Evolutionary conservation across 2,888 invertebrate species (phyloP).

Genomic region (Gasteruption jaculator): DNA sequence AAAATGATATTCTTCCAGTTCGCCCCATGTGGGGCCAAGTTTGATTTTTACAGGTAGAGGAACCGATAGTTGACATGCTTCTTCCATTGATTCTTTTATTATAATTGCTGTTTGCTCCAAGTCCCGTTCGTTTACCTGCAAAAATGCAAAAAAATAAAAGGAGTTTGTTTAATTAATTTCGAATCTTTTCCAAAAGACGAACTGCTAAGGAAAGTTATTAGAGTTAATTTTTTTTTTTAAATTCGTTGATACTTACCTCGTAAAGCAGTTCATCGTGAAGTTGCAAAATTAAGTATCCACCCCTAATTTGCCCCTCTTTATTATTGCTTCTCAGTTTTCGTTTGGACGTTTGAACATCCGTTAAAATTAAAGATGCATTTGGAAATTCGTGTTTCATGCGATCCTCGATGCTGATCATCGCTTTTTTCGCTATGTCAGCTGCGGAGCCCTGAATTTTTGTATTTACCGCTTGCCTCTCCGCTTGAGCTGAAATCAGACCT

Average conservation of each 20-base stretch:
- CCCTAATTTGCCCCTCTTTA: constrained; percentile 31
- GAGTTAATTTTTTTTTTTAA: constrained; percentile 4
- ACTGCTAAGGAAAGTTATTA: constrained; percentile 8
- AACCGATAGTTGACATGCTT: constrained; percentile 66
- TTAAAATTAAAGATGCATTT: constrained; percentile 30
- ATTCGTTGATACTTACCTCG: constrained; percentile 57
- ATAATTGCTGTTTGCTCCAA: constrained; percentile 59
- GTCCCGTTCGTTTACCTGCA: constrained; percentile 60
- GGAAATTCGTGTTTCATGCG: constrained; percentile 54
- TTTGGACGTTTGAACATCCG: constrained; percentile 24
- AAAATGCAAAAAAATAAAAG: constrained; percentile 13
- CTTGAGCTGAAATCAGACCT: constrained; percentile 61
- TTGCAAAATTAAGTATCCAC: constrained; percentile 75
- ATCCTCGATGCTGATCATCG: constrained; percentile 76
- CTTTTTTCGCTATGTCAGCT: constrained; percentile 89
- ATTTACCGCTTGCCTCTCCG: constrained; percentile 95
- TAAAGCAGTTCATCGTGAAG: constrained; percentile 96
- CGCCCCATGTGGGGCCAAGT: constrained; percentile 79
- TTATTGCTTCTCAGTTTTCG: constrained; percentile 34
- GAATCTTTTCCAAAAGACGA: background rate
- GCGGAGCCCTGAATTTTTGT: constrained; percentile 95
- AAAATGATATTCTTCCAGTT: constrained; percentile 46
- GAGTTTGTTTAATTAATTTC: constrained; percentile 1
- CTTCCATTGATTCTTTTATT: constrained; percentile 78
- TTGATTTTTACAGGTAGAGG: constrained; percentile 86